Conservation (phyloP, 2,888 invertebrate genomes). For the Mythimna impura region DNA sequence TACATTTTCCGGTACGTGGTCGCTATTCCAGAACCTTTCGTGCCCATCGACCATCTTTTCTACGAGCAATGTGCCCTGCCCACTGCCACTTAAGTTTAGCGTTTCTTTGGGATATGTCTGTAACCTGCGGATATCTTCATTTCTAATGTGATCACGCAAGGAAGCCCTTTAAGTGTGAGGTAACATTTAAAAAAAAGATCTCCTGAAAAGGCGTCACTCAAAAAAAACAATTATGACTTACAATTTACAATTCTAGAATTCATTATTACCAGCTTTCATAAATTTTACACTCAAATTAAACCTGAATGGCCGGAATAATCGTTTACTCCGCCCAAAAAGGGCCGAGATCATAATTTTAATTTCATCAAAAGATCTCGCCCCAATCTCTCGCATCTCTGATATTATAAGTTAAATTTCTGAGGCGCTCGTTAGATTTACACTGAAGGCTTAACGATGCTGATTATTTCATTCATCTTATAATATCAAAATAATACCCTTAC, state of each 20-base stretch:
- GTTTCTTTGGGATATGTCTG: no score
- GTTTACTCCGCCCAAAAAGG: conserved; percentile 7
- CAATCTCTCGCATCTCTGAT: not conserved
- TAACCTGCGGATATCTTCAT: no score
- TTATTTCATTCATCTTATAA: conserved; percentile 40
- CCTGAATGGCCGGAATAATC: conserved; percentile 13
- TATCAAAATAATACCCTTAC: conserved; percentile 3
- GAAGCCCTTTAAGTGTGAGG: no score
- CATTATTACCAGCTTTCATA: not conserved
- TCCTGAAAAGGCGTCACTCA: no score
- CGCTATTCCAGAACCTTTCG: no score
- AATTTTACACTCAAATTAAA: conserved; percentile 7
- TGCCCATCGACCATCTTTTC: no score
- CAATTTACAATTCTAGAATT: not conserved
- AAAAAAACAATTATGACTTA: not conserved
- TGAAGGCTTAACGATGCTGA: conserved; percentile 14
- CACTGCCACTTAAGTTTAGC: no score
- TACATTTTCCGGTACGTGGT: no score
- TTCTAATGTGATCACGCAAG: no score
- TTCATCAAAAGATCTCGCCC: conserved; percentile 11
- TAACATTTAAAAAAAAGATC: no score
- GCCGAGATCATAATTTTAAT: conserved; percentile 37
- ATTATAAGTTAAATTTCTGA: conserved; percentile 23
- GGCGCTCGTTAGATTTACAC: conserved; percentile 19
- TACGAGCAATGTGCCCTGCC: no score